Evolutionary conservation across 2,797 vertebrate genomes (phyloP).

Genomic region (Sus cebifrons): DNA sequence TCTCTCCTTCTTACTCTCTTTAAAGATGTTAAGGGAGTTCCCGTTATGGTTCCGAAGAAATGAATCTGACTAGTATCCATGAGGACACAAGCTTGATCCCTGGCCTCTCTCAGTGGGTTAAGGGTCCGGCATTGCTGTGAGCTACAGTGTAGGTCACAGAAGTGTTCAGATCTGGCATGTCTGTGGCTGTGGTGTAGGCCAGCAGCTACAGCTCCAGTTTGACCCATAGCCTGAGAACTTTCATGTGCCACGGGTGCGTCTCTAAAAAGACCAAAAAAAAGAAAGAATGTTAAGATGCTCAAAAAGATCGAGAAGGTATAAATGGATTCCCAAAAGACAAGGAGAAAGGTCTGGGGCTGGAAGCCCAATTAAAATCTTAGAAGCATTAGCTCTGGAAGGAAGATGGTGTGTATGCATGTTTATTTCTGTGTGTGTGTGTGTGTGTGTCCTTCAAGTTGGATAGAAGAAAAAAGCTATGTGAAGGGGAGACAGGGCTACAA

Average conservation of each 20-base stretch:
- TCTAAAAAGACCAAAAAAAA: too few relatives aligned
- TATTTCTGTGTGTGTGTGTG: not conserved
- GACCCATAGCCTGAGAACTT: too few relatives aligned
- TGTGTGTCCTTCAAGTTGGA: not conserved
- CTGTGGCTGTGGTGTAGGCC: too few relatives aligned
- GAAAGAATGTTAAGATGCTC: not conserved
- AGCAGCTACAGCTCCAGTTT: too few relatives aligned
- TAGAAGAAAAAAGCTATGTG: not conserved
- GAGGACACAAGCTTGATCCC: too few relatives aligned
- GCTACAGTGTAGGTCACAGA: too few relatives aligned
- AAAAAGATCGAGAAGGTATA: not conserved
- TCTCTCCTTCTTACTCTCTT: conserved; percentile 7
- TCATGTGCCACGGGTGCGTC: too few relatives aligned
- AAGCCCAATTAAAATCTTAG: not conserved
- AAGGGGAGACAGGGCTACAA: not conserved
- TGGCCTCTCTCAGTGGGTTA: too few relatives aligned
- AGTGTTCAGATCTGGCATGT: too few relatives aligned
- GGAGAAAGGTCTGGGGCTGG: not conserved
- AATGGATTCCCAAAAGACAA: not conserved
- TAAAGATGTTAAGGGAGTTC: not conserved
- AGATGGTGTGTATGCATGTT: not conserved
- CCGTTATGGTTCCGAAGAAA: too few relatives aligned
- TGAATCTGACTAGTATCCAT: too few relatives aligned
- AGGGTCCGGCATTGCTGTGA: too few relatives aligned
- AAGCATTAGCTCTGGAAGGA: not conserved